Percentiles rank a stretch among this genome's conserved stretches.
phyloP scores from a whole-genome alignment of 1,140 invertebrate species.

The Bombus fervidus region DNA sequence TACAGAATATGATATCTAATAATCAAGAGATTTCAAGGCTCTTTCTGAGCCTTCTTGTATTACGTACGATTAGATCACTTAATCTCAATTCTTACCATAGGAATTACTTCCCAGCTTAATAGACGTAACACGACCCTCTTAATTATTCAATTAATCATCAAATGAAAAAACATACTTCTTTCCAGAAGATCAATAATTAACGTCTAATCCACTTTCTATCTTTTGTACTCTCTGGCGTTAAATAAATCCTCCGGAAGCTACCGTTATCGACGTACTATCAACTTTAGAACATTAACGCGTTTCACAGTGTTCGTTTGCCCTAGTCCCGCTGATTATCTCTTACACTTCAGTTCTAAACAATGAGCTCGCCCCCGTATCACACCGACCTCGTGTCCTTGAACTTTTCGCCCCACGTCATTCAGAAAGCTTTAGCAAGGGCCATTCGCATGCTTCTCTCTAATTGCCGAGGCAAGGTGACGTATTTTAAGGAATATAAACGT shows the following conservation, averaged over 20 bases:
- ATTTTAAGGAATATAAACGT: slow-evolving; percentile 54
- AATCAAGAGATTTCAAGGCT: background rate
- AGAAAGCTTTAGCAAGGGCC: slow-evolving; percentile 38
- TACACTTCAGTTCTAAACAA: slow-evolving; percentile 16
- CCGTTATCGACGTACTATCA: background rate
- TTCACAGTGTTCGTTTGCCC: background rate
- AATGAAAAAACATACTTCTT: background rate
- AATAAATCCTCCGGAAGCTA: background rate
- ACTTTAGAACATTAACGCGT: background rate
- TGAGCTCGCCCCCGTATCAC: background rate
- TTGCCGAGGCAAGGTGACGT: slow-evolving; percentile 53
- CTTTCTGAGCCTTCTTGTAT: background rate
- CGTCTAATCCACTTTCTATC: background rate
- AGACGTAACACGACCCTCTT: too few species aligned
- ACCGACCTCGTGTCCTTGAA: slow-evolving; percentile 29
- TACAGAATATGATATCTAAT: too few species aligned
- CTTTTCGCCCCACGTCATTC: slow-evolving; percentile 15
- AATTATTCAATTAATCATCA: background rate
- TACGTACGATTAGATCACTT: background rate
- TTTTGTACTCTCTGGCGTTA: too few species aligned
- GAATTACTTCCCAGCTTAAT: background rate
- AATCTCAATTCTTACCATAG: background rate
- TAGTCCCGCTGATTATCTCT: background rate
- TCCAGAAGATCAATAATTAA: background rate
- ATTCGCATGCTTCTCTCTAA: slow-evolving; percentile 51